Base-by-base conservation (phyloP, 2,113 vertebrate genomes). In the Megalops atlanticus region DNA sequence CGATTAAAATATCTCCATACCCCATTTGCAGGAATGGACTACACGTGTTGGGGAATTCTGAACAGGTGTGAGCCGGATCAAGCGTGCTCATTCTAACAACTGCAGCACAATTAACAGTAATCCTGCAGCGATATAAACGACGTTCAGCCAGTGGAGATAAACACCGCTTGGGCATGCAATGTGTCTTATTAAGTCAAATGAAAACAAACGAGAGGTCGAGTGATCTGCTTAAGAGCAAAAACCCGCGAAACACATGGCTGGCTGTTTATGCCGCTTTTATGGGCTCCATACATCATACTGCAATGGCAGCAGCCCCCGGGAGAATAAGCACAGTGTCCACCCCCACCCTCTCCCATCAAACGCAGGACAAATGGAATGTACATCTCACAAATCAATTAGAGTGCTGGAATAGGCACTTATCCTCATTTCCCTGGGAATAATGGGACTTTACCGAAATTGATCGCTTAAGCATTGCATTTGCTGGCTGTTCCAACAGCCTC, bases 351-450 rank as follows among this genome's bases (percentile, higher is more conserved):
- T 31, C 31, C 54, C 54, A 5, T 14, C n/a, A 11, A 33, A n/a
- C 31, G 16, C 10, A 70, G 31, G 68, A 52, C 45, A 36, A 77
- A 77, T 43, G 5, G 10, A 74, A 39, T 40, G 21, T 54, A 54
- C 47, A 54, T 54, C 18, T 31, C 31, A 76, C n/a, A n/a, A 76
- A 76, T 76, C 41, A 76, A 76, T 76, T 47, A 47, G 39, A 27
- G 74, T 41, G 5, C 11, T 24, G 35, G 18, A 77, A 54, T 18
- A 2, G 75, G 47, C 45, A 35, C 43, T 77, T 77, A 77, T 54
- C 47, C 36, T 47, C 45, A 77, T 77, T 52, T 38, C 75, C 41
- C 12, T n/a, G 39, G 58, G 64, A 79, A 69, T 79, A 69, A 80
- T 73, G 21, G 18, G 16, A 49, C 40, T 73, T 71, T 21, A 16